These are phyloP conservation scores for Asteroscopus sphinx DNA, from an alignment of 2,888 invertebrate species.

Conservation along the genomic window DNA sequence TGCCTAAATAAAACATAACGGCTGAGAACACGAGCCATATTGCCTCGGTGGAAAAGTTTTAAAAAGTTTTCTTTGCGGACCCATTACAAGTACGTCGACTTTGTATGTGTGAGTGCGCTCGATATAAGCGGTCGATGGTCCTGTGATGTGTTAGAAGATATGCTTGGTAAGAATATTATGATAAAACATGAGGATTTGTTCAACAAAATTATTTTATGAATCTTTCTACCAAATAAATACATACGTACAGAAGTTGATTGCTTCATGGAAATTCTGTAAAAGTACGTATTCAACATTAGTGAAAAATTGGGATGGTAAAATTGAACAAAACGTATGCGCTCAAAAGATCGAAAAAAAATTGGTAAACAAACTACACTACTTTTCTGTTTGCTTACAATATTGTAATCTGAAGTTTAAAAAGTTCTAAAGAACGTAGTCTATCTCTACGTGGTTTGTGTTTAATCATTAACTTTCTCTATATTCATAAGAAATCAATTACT, in stretches of 20 bases:
- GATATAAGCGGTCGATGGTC: conserved; percentile 84
- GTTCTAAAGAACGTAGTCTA: background rate
- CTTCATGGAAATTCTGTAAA: background rate
- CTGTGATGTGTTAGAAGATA: conserved; percentile 62
- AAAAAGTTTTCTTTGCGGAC: conserved; percentile 90
- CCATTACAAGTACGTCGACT: conserved; percentile 87
- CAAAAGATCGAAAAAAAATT: no score
- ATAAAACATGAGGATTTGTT: conserved; percentile 26
- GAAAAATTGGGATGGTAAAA: no score
- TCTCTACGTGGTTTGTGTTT: background rate
- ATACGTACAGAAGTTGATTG: background rate
- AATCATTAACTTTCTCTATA: conserved; percentile 6
- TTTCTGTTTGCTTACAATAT: no score
- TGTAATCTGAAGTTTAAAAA: background rate
- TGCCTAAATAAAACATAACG: conserved; percentile 89
- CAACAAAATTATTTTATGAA: conserved; percentile 14
- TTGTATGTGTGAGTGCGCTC: conserved; percentile 81
- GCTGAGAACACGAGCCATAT: conserved; percentile 90
- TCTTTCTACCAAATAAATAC: background rate
- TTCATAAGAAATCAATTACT: conserved; percentile 21
- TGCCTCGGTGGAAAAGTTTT: conserved; percentile 90
- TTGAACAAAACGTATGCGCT: no score
- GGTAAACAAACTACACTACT: no score
- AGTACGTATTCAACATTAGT: background rate
- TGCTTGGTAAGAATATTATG: conserved; percentile 34